Percentiles rank a stretch among this genome's conserved stretches.
Evolutionary conservation across 2,888 invertebrate genomes (phyloP).

Genomic region (Calameuta pallipes): DNA sequence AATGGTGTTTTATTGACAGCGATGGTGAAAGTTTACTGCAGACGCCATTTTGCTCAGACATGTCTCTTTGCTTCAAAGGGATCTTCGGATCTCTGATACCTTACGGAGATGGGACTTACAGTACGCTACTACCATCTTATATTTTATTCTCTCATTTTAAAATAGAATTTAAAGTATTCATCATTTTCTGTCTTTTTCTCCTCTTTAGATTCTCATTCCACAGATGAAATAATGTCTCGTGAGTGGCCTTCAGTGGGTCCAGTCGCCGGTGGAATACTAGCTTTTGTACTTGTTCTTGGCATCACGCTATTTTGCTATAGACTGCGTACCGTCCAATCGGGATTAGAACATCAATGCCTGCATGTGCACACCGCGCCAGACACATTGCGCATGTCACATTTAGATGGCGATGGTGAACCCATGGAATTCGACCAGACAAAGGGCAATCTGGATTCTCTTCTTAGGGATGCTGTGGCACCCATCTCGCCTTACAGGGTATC

Average conservation of each 20-base stretch:
- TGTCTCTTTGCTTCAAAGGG: constrained; percentile 87
- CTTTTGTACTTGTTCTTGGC: constrained; percentile 82
- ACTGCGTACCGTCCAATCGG: constrained; percentile 69
- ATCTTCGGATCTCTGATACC: constrained; percentile 85
- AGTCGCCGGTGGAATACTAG: constrained; percentile 86
- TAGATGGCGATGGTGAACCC: constrained; percentile 76
- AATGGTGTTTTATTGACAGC: constrained; percentile 88
- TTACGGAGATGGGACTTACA: constrained; percentile 78
- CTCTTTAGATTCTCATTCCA: constrained; percentile 58
- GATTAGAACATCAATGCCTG: constrained; percentile 67
- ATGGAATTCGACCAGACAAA: constrained; percentile 58
- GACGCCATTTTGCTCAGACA: constrained; percentile 83
- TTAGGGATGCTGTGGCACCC: constrained; percentile 75
- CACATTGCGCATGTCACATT: constrained; percentile 78
- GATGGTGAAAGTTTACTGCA: constrained; percentile 78
- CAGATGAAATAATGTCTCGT: constrained; percentile 50
- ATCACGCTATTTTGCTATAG: constrained; percentile 88
- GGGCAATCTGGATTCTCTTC: constrained; percentile 73
- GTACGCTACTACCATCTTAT: constrained; percentile 42
- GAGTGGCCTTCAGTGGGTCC: constrained; percentile 81
- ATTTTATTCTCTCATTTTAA: neutral
- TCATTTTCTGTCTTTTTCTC: neutral
- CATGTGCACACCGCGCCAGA: constrained; percentile 68
- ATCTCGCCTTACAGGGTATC: constrained; percentile 90
- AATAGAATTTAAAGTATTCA: neutral